Conservation (phyloP, 1,140 invertebrate species). For the Maniola jurtina region DNA sequence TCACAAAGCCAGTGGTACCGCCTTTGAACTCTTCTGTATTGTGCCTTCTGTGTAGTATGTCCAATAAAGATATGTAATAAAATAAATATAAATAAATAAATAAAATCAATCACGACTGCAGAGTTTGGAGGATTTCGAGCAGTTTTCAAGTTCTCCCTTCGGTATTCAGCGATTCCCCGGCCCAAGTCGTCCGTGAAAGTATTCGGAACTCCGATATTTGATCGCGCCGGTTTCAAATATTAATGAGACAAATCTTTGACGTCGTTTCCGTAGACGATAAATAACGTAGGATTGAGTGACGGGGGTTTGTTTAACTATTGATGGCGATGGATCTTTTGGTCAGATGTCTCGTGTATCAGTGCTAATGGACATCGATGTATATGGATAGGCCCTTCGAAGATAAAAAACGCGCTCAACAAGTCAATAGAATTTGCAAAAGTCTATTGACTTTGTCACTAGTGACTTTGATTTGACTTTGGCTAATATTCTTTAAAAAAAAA, state of each 20-base stretch:
- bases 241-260: constrained; percentile 60
- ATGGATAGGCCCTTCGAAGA: too few species aligned
- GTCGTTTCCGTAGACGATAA: not conserved
- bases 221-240: constrained; percentile 48
- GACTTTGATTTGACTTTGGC: too few species aligned
- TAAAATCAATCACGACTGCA: not conserved
- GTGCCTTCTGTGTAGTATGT: too few species aligned
- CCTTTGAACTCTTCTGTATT: too few species aligned
- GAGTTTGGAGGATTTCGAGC: not conserved
- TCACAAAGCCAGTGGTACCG: too few species aligned
- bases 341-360: not conserved
- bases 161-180: constrained; percentile 47
- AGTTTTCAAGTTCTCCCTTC: constrained; percentile 30
- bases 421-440: too few species aligned
- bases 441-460: too few species aligned
- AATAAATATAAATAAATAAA: too few species aligned
- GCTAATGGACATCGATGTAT: too few species aligned
- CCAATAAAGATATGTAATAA: not conserved
- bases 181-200: constrained; percentile 49
- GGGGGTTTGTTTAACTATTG: constrained; percentile 6
- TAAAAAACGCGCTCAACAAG: too few species aligned
- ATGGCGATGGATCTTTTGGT: not conserved
- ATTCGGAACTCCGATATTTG: constrained; percentile 56
- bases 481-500: too few species aligned
- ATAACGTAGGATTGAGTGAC: constrained; percentile 7